Percentiles rank a stretch among this genome's conserved stretches.
Conservation (phyloP, 2,113 vertebrate genomes). For the Sturnus vulgaris region DNA sequence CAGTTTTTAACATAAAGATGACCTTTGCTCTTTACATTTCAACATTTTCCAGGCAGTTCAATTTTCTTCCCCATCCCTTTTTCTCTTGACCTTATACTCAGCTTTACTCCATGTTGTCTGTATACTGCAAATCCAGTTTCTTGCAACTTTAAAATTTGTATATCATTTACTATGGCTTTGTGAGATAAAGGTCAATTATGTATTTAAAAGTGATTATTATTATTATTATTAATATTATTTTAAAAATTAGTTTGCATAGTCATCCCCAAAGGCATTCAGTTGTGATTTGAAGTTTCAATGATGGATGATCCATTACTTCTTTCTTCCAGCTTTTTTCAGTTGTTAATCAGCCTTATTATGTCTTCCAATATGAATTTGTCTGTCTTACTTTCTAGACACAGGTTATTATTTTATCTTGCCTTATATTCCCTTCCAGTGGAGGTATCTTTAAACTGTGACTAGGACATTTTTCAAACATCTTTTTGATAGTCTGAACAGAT, state of each 20-base stretch:
- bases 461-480: background rate
- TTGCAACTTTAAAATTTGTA: background rate
- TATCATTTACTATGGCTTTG: background rate
- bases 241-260: background rate
- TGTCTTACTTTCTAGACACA: background rate
- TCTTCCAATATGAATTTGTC: background rate
- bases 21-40: background rate
- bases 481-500: background rate
- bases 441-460: background rate
- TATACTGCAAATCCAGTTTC: background rate
- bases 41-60: background rate
- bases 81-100: background rate
- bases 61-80: background rate
- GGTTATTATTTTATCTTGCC: background rate
- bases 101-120: background rate
- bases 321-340: background rate
- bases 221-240: background rate
- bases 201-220: background rate
- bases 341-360: background rate
- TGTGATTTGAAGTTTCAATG: background rate
- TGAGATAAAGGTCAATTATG: background rate
- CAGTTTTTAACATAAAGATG: background rate
- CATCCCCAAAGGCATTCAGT: background rate
- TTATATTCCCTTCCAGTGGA: background rate
- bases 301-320: background rate